phyloP scores from a whole-genome alignment of 2,797 vertebrate genomes.

The Apogon talboti region DNA sequence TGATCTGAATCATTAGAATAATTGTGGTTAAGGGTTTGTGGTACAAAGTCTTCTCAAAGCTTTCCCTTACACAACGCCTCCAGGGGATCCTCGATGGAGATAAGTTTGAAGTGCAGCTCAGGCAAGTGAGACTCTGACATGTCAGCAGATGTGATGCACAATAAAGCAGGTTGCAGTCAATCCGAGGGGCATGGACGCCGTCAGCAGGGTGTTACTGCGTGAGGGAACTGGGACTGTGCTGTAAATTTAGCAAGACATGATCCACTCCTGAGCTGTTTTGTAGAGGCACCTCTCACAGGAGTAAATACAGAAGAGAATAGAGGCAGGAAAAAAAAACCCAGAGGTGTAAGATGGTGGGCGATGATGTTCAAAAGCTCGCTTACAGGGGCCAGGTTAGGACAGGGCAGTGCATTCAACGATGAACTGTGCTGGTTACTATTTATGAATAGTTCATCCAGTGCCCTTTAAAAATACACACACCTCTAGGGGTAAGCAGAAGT shows the following conservation, averaged over 20 bases:
- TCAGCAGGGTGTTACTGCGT: constrained; percentile 31
- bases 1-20: constrained; percentile 72
- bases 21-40: constrained; percentile 58
- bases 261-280: constrained; percentile 57
- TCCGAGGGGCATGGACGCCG: constrained; percentile 42
- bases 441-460: constrained; percentile 87
- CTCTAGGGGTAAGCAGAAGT: constrained; percentile 65
- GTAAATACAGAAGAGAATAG: constrained; percentile 50
- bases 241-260: constrained; percentile 63
- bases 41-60: constrained; percentile 56
- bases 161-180: constrained; percentile 45
- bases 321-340: constrained; percentile 33
- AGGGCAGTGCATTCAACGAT: constrained; percentile 59
- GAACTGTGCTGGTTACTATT: constrained; percentile 83
- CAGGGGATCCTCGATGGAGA: constrained; percentile 58
- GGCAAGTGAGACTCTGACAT: constrained; percentile 47
- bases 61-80: constrained; percentile 40
- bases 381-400: constrained; percentile 50
- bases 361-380: constrained; percentile 52
- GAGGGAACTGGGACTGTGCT: constrained; percentile 27
- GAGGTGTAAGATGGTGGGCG: constrained; percentile 54
- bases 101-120: constrained; percentile 62
- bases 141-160: constrained; percentile 59
- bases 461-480: constrained; percentile 88
- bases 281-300: constrained; percentile 49